phyloP scores from a whole-genome alignment of 2,797 vertebrate species.

The Anolis apletophallus region DNA sequence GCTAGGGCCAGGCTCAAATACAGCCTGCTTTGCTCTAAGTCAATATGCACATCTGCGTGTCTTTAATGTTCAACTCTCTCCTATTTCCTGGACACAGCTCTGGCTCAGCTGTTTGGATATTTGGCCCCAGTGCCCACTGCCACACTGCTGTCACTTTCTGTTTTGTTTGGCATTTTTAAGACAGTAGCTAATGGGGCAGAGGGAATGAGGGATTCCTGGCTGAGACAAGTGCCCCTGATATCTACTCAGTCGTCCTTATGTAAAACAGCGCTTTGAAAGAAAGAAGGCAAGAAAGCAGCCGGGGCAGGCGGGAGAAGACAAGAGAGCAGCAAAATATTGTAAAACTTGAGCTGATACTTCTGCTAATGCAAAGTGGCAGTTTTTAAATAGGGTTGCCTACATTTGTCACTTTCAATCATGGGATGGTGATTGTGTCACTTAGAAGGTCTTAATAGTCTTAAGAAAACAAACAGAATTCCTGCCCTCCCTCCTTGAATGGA shows the following conservation, averaged over 20 bases:
- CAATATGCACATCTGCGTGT: conserved; percentile 40
- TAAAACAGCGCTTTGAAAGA: conserved; percentile 55
- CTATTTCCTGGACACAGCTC: conserved; percentile 47
- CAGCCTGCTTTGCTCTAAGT: conserved; percentile 25
- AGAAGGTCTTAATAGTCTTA: conserved; percentile 79
- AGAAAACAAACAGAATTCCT: conserved; percentile 74
- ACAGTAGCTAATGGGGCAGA: conserved; percentile 70
- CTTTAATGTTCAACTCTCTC: conserved; percentile 38
- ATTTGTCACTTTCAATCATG: conserved; percentile 82
- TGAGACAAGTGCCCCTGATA: conserved; percentile 29
- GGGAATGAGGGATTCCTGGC: conserved; percentile 70
- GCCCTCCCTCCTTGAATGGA: conserved; percentile 51
- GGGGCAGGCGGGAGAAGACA: conserved; percentile 39
- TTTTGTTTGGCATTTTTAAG: conserved; percentile 66
- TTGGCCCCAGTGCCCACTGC: conserved; percentile 63
- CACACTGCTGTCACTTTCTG: conserved; percentile 73
- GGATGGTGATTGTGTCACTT: conserved; percentile 74
- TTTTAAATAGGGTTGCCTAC: conserved; percentile 77
- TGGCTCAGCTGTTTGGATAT: conserved; percentile 59
- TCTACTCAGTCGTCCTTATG: conserved; percentile 50
- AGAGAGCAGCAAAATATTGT: conserved; percentile 67
- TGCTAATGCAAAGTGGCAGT: conserved; percentile 80
- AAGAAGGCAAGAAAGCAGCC: conserved; percentile 33
- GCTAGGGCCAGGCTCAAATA: conserved; percentile 1
- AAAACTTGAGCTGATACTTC: conserved; percentile 72